Percentiles rank a stretch among this genome's conserved stretches.
These are phyloP conservation scores for Laticauda laticaudata DNA, from an alignment of 2,113 vertebrate species.

Conservation along the genomic window DNA sequence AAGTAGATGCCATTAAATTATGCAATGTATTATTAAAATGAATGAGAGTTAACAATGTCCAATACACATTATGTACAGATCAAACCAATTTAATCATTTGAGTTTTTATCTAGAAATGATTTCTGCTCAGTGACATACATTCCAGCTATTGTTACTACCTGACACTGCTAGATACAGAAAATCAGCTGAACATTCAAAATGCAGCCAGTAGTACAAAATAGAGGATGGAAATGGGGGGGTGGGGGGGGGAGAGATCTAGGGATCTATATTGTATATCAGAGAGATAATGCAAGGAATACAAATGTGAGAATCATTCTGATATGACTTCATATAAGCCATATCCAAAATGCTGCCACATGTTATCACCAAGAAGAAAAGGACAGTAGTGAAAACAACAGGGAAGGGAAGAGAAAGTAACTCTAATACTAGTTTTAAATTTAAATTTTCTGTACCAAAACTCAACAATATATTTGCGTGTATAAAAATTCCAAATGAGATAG, in stretches of 20 bases:
- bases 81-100: neutral
- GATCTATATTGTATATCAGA: neutral
- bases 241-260: rapidly evolving
- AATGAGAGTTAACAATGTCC: neutral
- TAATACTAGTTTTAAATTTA: neutral
- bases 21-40: neutral
- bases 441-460: neutral
- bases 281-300: neutral
- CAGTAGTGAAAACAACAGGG: neutral
- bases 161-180: neutral
- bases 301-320: neutral
- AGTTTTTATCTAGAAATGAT: neutral
- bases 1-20: neutral
- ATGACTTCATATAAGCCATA: neutral
- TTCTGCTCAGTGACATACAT: neutral
- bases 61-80: neutral
- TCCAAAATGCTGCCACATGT: neutral
- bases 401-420: neutral
- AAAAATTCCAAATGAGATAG: neutral
- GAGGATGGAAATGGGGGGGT: neutral
- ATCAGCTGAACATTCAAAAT: neutral
- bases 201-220: neutral
- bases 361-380: neutral
- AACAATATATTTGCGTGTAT: neutral
- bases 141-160: neutral